A percentile compares a stretch with the other conserved stretches of the same genome.
Evolutionary conservation across 2,797 vertebrate genomes (phyloP).

Genomic region (Atherinosoma microstoma): DNA sequence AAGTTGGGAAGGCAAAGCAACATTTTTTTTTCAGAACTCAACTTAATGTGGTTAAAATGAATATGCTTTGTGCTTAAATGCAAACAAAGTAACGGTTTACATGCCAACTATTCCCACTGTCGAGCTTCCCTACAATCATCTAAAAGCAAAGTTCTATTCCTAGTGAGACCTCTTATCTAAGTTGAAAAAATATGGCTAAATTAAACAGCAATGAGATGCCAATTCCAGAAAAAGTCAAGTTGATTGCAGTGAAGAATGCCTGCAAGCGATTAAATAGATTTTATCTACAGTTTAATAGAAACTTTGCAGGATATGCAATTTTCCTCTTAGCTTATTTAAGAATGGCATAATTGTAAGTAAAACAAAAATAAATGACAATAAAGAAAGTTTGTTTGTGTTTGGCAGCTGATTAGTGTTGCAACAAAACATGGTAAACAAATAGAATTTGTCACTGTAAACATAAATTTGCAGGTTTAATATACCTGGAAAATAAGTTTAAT

Average conservation of each 20-base stretch:
- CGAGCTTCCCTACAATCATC: background rate
- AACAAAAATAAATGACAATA: background rate
- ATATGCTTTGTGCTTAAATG: background rate
- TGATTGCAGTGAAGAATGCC: background rate
- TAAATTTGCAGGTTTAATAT: background rate
- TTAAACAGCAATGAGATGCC: too few relatives aligned
- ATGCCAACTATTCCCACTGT: background rate
- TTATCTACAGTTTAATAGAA: background rate
- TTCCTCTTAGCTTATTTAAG: background rate
- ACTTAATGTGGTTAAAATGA: background rate
- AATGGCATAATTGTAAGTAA: background rate
- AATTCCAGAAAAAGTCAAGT: background rate
- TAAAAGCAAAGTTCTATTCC: background rate
- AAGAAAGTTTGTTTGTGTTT: conserved; percentile 14
- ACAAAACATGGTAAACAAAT: conserved; percentile 21
- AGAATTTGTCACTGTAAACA: conserved; percentile 37
- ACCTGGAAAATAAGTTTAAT: conserved; percentile 8
- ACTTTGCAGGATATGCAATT: background rate
- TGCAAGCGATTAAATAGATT: background rate
- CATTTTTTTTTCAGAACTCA: background rate
- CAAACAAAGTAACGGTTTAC: background rate
- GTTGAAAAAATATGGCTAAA: too few relatives aligned
- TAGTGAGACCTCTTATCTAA: background rate
- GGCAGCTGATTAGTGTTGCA: background rate
- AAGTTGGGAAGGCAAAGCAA: background rate